Evolutionary conservation across 2,113 vertebrate species (phyloP).

Genomic region (Pelusios castaneus): DNA sequence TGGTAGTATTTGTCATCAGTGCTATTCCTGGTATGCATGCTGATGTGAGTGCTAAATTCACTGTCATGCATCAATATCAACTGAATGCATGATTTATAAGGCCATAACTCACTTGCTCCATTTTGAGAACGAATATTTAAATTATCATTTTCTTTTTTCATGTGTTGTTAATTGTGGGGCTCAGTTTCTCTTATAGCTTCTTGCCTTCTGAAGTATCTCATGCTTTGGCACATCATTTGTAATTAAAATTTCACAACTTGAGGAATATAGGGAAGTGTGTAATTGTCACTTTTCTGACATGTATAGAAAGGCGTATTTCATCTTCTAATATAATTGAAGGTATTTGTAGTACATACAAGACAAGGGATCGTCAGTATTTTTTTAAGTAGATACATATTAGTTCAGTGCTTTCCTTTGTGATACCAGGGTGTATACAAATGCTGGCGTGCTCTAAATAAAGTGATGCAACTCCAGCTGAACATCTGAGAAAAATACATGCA

Average conservation of each 20-base stretch:
- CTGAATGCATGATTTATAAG: conserved; percentile 15
- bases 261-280: not conserved
- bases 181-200: not conserved
- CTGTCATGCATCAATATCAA: not conserved
- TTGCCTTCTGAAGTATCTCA: not conserved
- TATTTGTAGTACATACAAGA: not conserved
- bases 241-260: not conserved
- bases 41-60: not conserved
- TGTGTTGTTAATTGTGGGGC: not conserved
- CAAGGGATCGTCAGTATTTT: not conserved
- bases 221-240: not conserved
- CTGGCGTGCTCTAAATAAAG: not conserved
- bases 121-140: not conserved
- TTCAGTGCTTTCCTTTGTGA: not conserved
- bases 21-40: conserved; percentile 18
- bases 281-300: not conserved
- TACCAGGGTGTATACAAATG: not conserved
- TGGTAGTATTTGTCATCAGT: conserved; percentile 13
- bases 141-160: not conserved
- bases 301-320: not conserved
- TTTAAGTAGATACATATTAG: not conserved
- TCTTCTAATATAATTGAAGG: not conserved
- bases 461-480: not conserved
- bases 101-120: not conserved
- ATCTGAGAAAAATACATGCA: not conserved